These are phyloP conservation scores for Xyliphius kryptos DNA, from an alignment of 2,113 vertebrate genomes.

Conservation along the genomic window DNA sequence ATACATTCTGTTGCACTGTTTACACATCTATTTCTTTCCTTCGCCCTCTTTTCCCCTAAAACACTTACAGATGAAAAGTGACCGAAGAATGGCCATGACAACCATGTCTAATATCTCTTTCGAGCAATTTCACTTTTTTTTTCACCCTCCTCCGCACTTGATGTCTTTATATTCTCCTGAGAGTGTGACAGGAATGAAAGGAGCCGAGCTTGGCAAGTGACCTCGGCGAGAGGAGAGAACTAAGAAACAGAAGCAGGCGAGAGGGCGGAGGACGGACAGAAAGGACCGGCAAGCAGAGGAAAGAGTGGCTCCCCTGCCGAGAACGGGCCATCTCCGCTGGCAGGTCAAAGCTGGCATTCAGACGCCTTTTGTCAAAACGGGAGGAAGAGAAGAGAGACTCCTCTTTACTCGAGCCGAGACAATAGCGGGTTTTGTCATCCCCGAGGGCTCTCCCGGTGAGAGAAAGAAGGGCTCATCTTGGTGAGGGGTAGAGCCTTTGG, in stretches of 20 bases:
- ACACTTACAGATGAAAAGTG: conserved; percentile 70
- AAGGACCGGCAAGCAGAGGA: conserved; percentile 58
- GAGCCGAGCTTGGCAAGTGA: conserved; percentile 72
- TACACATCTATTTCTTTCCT: conserved; percentile 66
- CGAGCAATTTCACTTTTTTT: conserved; percentile 78
- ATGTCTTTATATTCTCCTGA: conserved; percentile 95
- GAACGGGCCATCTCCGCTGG: conserved; percentile 78
- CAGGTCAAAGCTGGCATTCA: conserved; percentile 82
- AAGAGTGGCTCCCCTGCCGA: conserved; percentile 73
- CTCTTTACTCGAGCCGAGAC: conserved; percentile 84
- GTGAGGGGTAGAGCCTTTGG: conserved; percentile 73
- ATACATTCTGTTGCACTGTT: conserved; percentile 64
- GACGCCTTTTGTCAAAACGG: conserved; percentile 80
- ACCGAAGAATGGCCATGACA: conserved; percentile 79
- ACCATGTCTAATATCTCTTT: conserved; percentile 99
- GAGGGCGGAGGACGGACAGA: conserved; percentile 40
- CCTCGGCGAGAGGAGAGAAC: conserved; percentile 84
- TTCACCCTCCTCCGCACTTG: conserved; percentile 76
- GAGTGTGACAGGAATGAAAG: conserved; percentile 78
- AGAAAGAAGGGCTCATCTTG: conserved; percentile 69
- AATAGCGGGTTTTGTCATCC: conserved; percentile 86
- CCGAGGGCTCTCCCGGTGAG: conserved; percentile 62
- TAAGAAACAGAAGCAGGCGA: conserved; percentile 52
- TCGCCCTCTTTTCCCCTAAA: conserved; percentile 44
- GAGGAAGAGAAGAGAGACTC: conserved; percentile 79